Evolutionary conservation across 2,888 invertebrate species (phyloP), one percentile per base, ranked within the genome.

Genomic region (Eupeodes luniger): DNA sequence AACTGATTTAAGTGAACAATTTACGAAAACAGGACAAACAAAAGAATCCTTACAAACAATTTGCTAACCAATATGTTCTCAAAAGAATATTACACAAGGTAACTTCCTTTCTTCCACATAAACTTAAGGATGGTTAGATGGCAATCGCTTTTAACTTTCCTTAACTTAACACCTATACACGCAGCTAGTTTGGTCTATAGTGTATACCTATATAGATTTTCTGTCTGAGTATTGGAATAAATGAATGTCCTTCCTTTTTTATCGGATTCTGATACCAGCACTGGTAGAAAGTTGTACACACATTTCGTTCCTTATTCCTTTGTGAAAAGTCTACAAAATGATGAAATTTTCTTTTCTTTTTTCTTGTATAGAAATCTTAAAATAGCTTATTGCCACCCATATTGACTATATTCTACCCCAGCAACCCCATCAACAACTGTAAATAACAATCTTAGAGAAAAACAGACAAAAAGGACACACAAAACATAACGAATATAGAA

Each of bases 301-400:
- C 27, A 6, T 55, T n/a, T 70, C 19, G 19, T 16, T 16, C 27
- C 49, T 36, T n/a, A 53, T 72, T 53, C 9, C 9, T 53, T 16
- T 47, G 47, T 27, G 14, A 47, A 61, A 9, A 53, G 34, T 59
- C 40, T 57, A 16, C 49, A 57, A 57, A 76, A 59, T 16, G 11
- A 72, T 44, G 55, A 74, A 74, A 40, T 69, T 51, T 62, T 62
- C 57, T 72, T 55, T 5, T 19, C 12, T 53, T 16, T 11, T 55
- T 47, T 9, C 10, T 9, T 64, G 11, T 55, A 14, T 36, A 78
- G 66, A 64, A 72, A 66, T 81, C 78, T 57, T 79, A 83, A 62
- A 79, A 83, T 80, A 66, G 79, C 86, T 83, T 86, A 79, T 86
- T 75, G 62, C 75, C 57, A 61, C 53, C 74, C 86, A 69, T 36